Conservation (phyloP, 2,797 vertebrate species). For the Gastrophryne carolinensis region DNA sequence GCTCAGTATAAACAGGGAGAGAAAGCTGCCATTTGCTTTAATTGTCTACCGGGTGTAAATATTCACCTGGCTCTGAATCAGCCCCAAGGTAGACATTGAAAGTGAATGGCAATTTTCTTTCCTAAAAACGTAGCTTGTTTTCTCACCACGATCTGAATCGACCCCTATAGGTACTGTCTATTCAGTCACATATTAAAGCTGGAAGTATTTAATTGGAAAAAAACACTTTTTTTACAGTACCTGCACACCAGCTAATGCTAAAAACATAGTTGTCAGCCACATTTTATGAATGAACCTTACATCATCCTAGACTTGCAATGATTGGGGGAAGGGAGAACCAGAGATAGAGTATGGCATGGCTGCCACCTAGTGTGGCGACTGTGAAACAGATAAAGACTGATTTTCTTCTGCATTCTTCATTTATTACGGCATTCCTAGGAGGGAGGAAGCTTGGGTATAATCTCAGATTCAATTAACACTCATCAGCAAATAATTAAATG, state of each 20-base stretch:
- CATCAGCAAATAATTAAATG: constrained; percentile 30
- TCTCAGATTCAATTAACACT: constrained; percentile 37
- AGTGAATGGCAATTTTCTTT: too few relatives aligned
- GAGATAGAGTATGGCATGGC: constrained; percentile 7
- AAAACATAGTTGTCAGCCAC: constrained; percentile 6
- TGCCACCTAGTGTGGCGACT: constrained; percentile 48
- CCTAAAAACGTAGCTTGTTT: too few relatives aligned
- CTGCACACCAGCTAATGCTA: background rate
- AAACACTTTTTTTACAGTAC: too few relatives aligned
- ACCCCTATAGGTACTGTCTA: too few relatives aligned
- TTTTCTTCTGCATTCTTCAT: background rate
- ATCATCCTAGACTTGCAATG: constrained; percentile 33
- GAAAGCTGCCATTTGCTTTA: too few relatives aligned
- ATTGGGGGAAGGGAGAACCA: constrained; percentile 16
- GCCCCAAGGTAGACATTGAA: too few relatives aligned
- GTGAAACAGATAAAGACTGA: background rate
- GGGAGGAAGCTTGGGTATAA: background rate
- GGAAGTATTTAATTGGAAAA: too few relatives aligned
- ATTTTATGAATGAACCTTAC: constrained; percentile 39
- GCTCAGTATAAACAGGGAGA: too few relatives aligned
- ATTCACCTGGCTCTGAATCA: too few relatives aligned
- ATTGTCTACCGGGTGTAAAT: too few relatives aligned
- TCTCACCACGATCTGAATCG: too few relatives aligned
- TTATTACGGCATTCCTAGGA: background rate
- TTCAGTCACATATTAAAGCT: too few relatives aligned